Conservation (phyloP, 2,797 vertebrate genomes). For the Dendrocincla tyrannina region DNA sequence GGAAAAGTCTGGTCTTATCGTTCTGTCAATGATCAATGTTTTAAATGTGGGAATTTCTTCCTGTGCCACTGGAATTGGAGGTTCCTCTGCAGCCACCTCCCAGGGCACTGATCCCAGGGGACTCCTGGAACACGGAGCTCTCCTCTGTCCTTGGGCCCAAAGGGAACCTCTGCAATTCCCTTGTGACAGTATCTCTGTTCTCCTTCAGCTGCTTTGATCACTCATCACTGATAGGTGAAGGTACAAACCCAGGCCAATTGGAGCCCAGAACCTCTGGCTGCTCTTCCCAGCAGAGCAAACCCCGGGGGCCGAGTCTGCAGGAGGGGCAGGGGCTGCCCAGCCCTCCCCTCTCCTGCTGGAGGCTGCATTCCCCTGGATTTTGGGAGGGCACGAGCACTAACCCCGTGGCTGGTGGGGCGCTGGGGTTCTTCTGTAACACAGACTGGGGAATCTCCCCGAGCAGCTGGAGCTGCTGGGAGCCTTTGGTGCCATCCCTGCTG, state of each 20-base stretch:
- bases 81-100: not conserved
- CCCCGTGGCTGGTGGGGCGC: not conserved
- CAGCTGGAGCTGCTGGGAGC: not conserved
- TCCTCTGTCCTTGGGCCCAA: not conserved
- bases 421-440: not conserved
- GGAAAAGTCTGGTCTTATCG: not conserved
- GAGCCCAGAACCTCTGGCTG: not conserved
- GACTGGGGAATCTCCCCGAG: not conserved
- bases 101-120: not conserved
- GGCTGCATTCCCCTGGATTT: not conserved
- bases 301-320: not conserved
- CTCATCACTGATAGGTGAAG: not conserved
- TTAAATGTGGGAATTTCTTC: not conserved
- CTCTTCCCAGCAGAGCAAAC: not conserved
- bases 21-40: not conserved
- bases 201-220: not conserved
- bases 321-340: not conserved
- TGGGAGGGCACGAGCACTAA: not conserved
- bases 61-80: fast-evolving
- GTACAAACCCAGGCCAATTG: not conserved
- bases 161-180: not conserved
- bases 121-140: not conserved
- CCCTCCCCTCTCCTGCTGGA: not conserved
- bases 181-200: not conserved
- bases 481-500: not conserved